These are phyloP conservation scores for Prunella fulvescens DNA, from an alignment of 2,113 vertebrate genomes.

Conservation along the genomic window DNA sequence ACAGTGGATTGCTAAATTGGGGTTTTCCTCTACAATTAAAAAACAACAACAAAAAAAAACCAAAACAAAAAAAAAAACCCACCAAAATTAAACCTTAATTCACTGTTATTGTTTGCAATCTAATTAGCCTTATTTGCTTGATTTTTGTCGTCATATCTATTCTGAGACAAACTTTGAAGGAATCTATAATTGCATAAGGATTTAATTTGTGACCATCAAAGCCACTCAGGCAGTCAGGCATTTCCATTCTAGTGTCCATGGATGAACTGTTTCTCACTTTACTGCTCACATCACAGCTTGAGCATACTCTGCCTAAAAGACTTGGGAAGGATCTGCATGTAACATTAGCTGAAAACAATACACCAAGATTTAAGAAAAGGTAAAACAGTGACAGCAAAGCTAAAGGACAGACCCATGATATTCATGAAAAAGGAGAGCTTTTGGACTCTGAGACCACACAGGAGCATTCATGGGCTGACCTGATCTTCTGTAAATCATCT, in stretches of 20 bases:
- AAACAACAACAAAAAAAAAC: not conserved
- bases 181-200: not conserved
- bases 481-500: not conserved
- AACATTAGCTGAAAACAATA: rapidly evolving
- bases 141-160: not conserved
- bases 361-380: not conserved
- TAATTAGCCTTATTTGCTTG: not conserved
- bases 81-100: not conserved
- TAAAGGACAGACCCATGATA: not conserved
- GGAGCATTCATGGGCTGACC: not conserved
- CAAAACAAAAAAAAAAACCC: too few species aligned
- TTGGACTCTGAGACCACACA: not conserved
- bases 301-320: not conserved
- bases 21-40: not conserved
- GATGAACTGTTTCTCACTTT: not conserved
- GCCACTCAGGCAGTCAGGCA: not conserved
- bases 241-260: not conserved
- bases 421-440: not conserved
- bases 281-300: not conserved
- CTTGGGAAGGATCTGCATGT: not conserved
- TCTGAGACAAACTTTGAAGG: not conserved
- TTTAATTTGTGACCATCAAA: not conserved
- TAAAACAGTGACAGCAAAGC: not conserved
- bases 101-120: not conserved
- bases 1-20: not conserved